Evolutionary conservation across 2,888 invertebrate species (phyloP), one percentile per base, ranked within the genome.

Genomic region (Drosophila macrothrix): DNA sequence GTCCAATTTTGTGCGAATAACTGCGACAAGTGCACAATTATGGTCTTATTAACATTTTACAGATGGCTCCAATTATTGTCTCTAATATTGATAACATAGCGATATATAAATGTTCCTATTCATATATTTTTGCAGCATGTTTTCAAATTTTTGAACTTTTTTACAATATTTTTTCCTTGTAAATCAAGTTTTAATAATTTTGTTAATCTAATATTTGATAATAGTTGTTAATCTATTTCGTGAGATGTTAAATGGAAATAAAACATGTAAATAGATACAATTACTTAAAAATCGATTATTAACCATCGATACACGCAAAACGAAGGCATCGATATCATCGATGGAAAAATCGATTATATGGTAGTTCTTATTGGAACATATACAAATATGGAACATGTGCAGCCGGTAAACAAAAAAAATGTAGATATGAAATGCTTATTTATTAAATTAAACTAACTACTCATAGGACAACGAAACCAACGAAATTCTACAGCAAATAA

Each of bases 301-400:
- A 22, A 29, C 14, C 4, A 31, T 60, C 39, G 4, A 35, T 19
- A 16, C 39, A n/a, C 0, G 10, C 14, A 16, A 7, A 1, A 6
- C 4, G 28, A 56, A 1, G 6, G 5, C 1, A 14, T 55, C 22
- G 12, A 10, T 70, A 35, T 4, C 16, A 59, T 43, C 60, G 60
- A 50, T 31, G 29, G 5, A 35, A 16, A 2, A 28, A 59, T 52
- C 70, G 60, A 37, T 9, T 41, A 3, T 16, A 31, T n/a, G 28
- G 9, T 37, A 49, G 14, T 69, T 56, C n/a, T 33, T 14, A 29
- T 69, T 62, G 33, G 16, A 31, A 35, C 41, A 33, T 65, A 58
- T n/a, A 80, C 62, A 35, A 76, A 78, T n/a, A 78, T 78, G 78
- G 73, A 64, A 52, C 65, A 65, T 71, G 66, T 62, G 64, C 50